Conservation (phyloP, 2,888 invertebrate species). For the Atherix ibis region DNA sequence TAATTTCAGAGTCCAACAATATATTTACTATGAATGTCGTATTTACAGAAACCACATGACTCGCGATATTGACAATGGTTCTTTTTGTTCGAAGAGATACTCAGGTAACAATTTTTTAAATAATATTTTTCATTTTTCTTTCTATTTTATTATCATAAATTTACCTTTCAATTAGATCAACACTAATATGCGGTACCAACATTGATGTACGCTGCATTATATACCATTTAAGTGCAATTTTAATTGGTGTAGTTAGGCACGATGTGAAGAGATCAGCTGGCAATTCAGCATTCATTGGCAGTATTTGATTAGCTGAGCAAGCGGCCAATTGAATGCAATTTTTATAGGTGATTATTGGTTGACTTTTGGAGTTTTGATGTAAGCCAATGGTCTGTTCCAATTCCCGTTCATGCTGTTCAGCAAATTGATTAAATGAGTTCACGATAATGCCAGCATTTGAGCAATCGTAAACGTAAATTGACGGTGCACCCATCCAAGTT, state of each 20-base stretch:
- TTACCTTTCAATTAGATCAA: conserved; percentile 82
- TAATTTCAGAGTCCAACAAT: too few relatives aligned
- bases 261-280: conserved; percentile 97
- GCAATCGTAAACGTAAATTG: conserved; percentile 98
- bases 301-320: conserved; percentile 78
- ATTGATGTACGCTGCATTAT: conserved; percentile 65
- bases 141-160: not conserved
- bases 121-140: conserved; percentile 2
- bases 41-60: too few relatives aligned
- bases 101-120: conserved; percentile 1
- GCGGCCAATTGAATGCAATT: conserved; percentile 96
- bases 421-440: conserved; percentile 77
- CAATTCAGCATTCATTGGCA: conserved; percentile 94
- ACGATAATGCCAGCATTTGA: conserved; percentile 96
- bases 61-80: too few relatives aligned
- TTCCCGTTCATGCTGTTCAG: conserved; percentile 78
- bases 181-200: conserved; percentile 63
- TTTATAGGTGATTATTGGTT: conserved; percentile 44
- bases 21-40: too few relatives aligned
- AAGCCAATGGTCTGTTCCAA: conserved; percentile 34
- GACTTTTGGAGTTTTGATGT: conserved; percentile 2
- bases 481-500: conserved; percentile 98
- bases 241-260: conserved; percentile 96
- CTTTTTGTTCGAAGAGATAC: too few relatives aligned
- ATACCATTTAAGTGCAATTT: conserved; percentile 90